Evolutionary conservation across 1,140 invertebrate genomes (phyloP), one percentile per base, ranked within the genome.

Genomic region (Ostrea denselamellosa): DNA sequence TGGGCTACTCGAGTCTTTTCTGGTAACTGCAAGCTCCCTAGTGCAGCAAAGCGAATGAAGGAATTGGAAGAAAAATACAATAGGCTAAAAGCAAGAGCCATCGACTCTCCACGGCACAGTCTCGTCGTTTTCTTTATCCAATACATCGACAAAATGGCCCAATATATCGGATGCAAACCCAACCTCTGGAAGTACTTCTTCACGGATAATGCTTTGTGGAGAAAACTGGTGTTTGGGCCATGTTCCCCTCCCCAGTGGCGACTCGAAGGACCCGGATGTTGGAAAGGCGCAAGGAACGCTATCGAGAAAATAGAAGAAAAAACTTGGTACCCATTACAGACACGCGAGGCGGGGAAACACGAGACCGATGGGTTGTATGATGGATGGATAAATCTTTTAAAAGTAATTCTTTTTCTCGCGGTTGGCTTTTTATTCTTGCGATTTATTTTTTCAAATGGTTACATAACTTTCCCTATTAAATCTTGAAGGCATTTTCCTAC

Each of bases 241-340:
- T 94, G 93, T 86, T 86, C 94, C 7, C 94, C 95, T 0, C 95
- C 95, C 82, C 95, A 95, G 56, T 96, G 95, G 90, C 91, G 95
- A 85, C 89, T 95, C 58, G 82, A 88, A 52, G 95, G 95, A 44
- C 95, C 94, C 8, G 90, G 94, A 44, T 83, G 88, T 14, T 95
- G 95, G 95, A 25, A 90, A 7, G 95, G 93, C 1, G 95, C 95
- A 8, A 89, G 92, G 77, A 87, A 93, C 19, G 92, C 95, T 8
- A 95, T 96, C 8, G 81, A 86, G 44, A 83, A 86, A 1, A 62
- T 91, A 22, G 91, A 90, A 84, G 81, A 89, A 86, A 89, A 90
- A 22, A 87, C 86, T 0, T 91, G 88, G 88, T 90, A 85, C 84
- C 90, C 90, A 53, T 87, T 91, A 87, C 77, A 88, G 28, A 89